Evolutionary conservation across 1,140 invertebrate genomes (phyloP).

Genomic region (Achatina immaculata): DNA sequence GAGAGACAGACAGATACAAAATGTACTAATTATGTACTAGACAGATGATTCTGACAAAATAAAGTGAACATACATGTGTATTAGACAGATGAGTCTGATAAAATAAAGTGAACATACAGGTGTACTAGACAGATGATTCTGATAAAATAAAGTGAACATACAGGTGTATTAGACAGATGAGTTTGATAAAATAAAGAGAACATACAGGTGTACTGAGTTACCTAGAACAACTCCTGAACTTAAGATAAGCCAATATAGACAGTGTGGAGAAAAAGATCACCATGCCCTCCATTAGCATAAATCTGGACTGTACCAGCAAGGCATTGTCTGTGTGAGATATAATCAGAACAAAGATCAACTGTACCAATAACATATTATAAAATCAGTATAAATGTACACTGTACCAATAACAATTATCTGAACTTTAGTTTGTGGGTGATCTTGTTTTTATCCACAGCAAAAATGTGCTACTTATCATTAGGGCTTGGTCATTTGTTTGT

Average conservation of each 20-base stretch:
- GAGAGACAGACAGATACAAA: too few species aligned
- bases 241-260: conserved; percentile 83
- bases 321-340: conserved; percentile 88
- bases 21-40: too few species aligned
- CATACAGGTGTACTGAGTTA: conserved; percentile 31
- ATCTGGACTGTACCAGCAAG: conserved; percentile 91
- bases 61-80: not conserved
- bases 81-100: not conserved
- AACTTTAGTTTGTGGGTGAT: too few species aligned
- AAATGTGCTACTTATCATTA: too few species aligned
- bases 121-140: not conserved
- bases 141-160: not conserved
- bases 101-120: not conserved
- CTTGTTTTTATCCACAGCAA: too few species aligned
- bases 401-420: too few species aligned
- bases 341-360: too few species aligned
- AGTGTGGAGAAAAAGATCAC: conserved; percentile 88
- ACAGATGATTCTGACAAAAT: not conserved
- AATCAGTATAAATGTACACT: too few species aligned
- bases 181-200: not conserved
- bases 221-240: conserved; percentile 75
- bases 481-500: too few species aligned
- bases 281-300: conserved; percentile 95
- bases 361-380: too few species aligned
- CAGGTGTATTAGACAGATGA: not conserved